These are phyloP conservation scores for Spodoptera exigua DNA, from an alignment of 2,888 invertebrate genomes.

Conservation along the genomic window DNA sequence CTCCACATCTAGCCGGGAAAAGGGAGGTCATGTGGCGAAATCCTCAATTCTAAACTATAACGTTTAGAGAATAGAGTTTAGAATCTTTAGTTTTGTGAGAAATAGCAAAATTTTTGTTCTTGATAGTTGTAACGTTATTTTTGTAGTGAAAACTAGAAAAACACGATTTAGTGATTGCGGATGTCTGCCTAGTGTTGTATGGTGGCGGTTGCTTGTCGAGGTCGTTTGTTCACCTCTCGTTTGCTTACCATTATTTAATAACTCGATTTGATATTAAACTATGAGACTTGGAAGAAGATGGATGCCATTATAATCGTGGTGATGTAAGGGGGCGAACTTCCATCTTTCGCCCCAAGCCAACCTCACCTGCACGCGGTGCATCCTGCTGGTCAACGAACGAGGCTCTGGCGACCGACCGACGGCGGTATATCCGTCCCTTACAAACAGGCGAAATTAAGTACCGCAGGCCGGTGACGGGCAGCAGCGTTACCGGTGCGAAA, in stretches of 20 bases:
- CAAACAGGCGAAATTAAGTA: too few relatives aligned
- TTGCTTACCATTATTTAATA: conserved; percentile 34
- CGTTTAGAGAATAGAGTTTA: conserved; percentile 11
- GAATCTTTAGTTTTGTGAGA: conserved; percentile 20
- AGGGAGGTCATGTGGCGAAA: conserved; percentile 48
- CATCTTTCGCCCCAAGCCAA: too few relatives aligned
- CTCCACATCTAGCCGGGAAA: conserved; percentile 36
- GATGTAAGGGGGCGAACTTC: too few relatives aligned
- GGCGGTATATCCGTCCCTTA: too few relatives aligned
- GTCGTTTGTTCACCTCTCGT: conserved; percentile 79
- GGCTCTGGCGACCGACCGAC: too few relatives aligned
- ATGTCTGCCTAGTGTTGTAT: conserved; percentile 70
- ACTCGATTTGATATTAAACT: conserved; percentile 25
- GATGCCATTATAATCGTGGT: too few relatives aligned
- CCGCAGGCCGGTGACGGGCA: too few relatives aligned
- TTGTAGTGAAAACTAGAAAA: conserved; percentile 72
- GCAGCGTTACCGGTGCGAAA: too few relatives aligned
- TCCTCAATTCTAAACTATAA: conserved; percentile 17
- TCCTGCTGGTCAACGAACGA: too few relatives aligned
- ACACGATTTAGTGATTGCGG: conserved; percentile 75
- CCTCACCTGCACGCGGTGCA: too few relatives aligned
- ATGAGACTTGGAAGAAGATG: not conserved
- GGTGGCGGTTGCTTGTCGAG: conserved; percentile 73
- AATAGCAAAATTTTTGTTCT: conserved; percentile 11
- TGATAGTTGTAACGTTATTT: conserved; percentile 61